Evolutionary conservation across 2,888 invertebrate species (phyloP).

Genomic region (Stenoptilia bipunctidactyla): DNA sequence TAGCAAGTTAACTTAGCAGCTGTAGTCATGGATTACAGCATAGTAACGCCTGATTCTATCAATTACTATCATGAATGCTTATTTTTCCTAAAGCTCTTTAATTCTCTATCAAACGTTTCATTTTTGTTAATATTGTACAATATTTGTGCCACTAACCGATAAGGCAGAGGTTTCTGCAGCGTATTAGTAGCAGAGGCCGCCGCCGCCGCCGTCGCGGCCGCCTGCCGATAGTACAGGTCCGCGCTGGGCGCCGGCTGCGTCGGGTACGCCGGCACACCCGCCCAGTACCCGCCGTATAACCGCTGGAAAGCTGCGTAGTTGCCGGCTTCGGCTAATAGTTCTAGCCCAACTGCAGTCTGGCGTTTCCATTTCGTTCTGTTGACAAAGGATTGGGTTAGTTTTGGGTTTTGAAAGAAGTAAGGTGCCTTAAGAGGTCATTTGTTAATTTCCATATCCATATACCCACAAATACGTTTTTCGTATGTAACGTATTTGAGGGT

Average conservation of each 20-base stretch:
- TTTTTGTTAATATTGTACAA: no score
- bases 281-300: slow-evolving; percentile 85
- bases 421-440: no score
- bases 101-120: no score
- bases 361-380: slow-evolving; percentile 98
- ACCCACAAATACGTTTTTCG: no score
- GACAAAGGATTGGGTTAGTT: slow-evolving; percentile 19
- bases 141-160: slow-evolving; percentile 72
- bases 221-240: slow-evolving; percentile 85
- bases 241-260: slow-evolving; percentile 78
- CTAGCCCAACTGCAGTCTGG: slow-evolving; percentile 97
- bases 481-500: no score
- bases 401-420: no score
- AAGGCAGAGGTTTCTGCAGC: slow-evolving; percentile 90
- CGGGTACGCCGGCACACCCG: slow-evolving; percentile 77
- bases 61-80: no score
- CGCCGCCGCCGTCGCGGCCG: slow-evolving; percentile 82
- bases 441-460: no score
- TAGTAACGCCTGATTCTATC: no score
- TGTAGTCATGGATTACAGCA: no score
- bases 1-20: no score
- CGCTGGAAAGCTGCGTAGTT: slow-evolving; percentile 99
- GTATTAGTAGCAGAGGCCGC: slow-evolving; percentile 73
- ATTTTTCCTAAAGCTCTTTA: no score
- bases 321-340: slow-evolving; percentile 95